phyloP scores from a whole-genome alignment of 2,113 vertebrate species.

The Cryptotis parvus region DNA sequence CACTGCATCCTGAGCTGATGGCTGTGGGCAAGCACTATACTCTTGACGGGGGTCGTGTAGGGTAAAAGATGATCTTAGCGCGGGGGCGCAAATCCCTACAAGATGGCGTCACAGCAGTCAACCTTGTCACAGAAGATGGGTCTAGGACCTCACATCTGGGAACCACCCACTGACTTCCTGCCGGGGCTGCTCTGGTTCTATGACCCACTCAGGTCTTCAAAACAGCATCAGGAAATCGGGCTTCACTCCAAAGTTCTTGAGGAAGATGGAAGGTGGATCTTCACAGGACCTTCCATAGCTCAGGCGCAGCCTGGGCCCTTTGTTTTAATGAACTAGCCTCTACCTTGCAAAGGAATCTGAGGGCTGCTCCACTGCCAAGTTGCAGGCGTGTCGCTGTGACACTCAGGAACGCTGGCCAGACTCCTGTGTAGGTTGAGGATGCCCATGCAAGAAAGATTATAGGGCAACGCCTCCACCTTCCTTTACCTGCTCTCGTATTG shows the following conservation, averaged over 20 bases:
- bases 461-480: conserved; percentile 89
- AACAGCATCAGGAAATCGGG: neutral
- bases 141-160: no score
- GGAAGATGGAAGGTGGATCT: no score
- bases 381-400: conserved; percentile 69
- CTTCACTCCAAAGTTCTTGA: neutral
- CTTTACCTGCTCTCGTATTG: conserved; percentile 87
- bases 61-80: no score
- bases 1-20: no score
- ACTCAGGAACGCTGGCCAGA: conserved; percentile 77
- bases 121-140: no score
- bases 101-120: no score
- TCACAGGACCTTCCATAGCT: no score
- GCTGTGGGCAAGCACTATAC: no score
- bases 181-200: neutral
- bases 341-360: conserved; percentile 66
- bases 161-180: no score
- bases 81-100: no score
- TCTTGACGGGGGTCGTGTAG: no score
- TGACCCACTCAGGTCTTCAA: neutral
- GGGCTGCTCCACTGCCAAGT: conserved; percentile 64
- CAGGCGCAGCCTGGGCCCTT: neutral
- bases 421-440: conserved; percentile 87
- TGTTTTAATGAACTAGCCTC: conserved; percentile 59
- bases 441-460: conserved; percentile 87